phyloP scores from a whole-genome alignment of 2,797 vertebrate genomes.

The Nyctalus aviator region DNA sequence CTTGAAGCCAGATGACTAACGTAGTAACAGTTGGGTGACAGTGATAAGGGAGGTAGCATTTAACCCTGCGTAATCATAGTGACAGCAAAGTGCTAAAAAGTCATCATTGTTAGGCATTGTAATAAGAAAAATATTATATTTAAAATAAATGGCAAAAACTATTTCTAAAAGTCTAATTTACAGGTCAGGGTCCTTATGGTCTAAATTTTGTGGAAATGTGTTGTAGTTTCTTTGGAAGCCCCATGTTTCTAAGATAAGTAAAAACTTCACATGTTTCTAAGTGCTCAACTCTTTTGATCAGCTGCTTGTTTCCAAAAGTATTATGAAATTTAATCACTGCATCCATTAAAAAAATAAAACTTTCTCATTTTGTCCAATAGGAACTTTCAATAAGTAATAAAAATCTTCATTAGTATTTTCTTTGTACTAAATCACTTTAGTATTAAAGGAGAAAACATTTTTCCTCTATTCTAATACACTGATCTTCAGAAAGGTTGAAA shows the following conservation, averaged over 20 bases:
- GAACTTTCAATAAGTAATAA: constrained; percentile 40
- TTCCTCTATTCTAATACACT: constrained; percentile 64
- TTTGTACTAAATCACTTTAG: constrained; percentile 70
- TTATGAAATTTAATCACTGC: constrained; percentile 55
- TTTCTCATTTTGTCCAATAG: constrained; percentile 50
- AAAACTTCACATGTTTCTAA: constrained; percentile 53
- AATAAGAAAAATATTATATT: not conserved
- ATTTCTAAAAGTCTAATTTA: not conserved
- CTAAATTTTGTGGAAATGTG: constrained; percentile 45
- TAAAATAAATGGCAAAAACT: not conserved
- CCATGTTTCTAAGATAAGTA: constrained; percentile 57
- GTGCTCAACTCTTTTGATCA: constrained; percentile 53
- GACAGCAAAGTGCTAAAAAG: not conserved
- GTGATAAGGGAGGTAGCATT: not conserved
- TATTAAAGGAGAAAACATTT: constrained; percentile 49
- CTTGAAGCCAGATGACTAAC: not conserved
- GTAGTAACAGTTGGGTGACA: not conserved
- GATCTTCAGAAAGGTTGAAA: constrained; percentile 78
- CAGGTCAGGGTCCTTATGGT: not conserved
- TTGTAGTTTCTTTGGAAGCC: constrained; percentile 22
- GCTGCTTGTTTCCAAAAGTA: constrained; percentile 58
- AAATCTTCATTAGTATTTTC: constrained; percentile 67
- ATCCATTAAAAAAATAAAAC: constrained; percentile 19
- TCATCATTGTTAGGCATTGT: not conserved
- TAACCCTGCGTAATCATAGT: not conserved